A percentile compares a stretch with the other conserved stretches of the same genome.
Conservation (phyloP, 2,113 vertebrate species). For the Columbina picui region DNA sequence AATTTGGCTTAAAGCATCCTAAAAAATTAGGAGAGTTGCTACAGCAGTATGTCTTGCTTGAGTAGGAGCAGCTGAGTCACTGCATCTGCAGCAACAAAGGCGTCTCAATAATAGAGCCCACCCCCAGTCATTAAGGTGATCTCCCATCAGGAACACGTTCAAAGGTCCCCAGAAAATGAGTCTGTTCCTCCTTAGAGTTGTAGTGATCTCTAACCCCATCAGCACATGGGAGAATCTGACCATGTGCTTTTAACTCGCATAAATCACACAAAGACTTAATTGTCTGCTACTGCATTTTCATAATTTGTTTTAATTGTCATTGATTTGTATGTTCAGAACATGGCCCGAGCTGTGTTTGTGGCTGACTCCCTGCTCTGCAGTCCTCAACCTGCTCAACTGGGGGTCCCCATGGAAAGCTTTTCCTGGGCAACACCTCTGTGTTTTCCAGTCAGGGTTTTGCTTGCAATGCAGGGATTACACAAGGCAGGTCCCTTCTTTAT, state of each 20-base stretch:
- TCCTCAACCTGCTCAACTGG: neutral
- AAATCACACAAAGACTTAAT: constrained; percentile 62
- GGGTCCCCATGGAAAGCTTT: neutral
- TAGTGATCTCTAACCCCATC: neutral
- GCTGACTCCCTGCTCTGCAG: neutral
- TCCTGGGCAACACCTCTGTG: neutral
- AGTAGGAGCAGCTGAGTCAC: neutral
- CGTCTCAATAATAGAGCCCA: neutral
- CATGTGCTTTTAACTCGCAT: constrained; percentile 7
- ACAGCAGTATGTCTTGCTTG: neutral
- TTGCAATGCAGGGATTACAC: neutral
- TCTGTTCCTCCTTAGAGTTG: neutral
- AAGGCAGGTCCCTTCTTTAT: neutral
- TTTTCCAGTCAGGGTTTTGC: neutral
- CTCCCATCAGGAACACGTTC: neutral
- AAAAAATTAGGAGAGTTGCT: neutral
- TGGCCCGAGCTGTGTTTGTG: neutral
- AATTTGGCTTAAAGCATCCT: neutral
- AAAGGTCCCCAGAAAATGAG: neutral
- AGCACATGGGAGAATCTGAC: neutral
- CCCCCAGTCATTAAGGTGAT: neutral
- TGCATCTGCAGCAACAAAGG: neutral
- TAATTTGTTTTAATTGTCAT: constrained; percentile 74
- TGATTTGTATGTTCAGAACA: constrained; percentile 43
- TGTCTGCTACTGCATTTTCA: constrained; percentile 69